phyloP scores from a whole-genome alignment of 2,113 vertebrate species.

The Struthio camelus region DNA sequence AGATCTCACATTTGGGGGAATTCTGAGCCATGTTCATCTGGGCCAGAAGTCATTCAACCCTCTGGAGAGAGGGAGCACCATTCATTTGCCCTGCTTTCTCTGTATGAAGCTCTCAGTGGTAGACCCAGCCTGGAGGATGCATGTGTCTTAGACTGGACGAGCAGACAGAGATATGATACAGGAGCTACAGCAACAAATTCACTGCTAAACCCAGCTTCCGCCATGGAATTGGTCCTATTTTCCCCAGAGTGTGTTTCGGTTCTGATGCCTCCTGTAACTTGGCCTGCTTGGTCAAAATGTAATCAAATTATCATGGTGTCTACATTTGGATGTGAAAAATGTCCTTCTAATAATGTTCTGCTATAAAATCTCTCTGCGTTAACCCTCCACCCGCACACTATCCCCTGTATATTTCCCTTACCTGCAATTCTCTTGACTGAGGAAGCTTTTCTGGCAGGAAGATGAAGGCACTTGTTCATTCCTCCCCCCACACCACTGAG shows the following conservation, averaged over 20 bases:
- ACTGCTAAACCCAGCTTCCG: not conserved
- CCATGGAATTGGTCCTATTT: not conserved
- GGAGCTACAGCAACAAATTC: not conserved
- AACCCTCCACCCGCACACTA: not conserved
- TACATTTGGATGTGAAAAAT: not conserved
- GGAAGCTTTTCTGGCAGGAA: slow-evolving; percentile 82
- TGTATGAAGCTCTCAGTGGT: not conserved
- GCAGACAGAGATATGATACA: not conserved
- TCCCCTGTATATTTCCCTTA: slow-evolving; percentile 20
- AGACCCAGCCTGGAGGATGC: not conserved
- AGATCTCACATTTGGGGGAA: not conserved
- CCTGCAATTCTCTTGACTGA: slow-evolving; percentile 88
- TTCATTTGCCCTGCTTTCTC: not conserved
- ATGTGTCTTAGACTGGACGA: rapidly evolving
- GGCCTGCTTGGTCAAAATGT: not conserved
- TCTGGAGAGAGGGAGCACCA: not conserved
- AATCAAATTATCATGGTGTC: not conserved
- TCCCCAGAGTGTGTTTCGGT: not conserved
- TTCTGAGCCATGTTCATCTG: not conserved
- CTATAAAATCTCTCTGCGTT: not conserved
- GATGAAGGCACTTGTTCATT: slow-evolving; percentile 77
- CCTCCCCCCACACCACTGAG: slow-evolving; percentile 75
- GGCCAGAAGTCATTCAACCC: not conserved
- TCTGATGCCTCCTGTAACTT: not conserved
- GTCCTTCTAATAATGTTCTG: not conserved